These are phyloP conservation scores for Symphodus melops DNA, from an alignment of 2,113 vertebrate species.

Conservation along the genomic window DNA sequence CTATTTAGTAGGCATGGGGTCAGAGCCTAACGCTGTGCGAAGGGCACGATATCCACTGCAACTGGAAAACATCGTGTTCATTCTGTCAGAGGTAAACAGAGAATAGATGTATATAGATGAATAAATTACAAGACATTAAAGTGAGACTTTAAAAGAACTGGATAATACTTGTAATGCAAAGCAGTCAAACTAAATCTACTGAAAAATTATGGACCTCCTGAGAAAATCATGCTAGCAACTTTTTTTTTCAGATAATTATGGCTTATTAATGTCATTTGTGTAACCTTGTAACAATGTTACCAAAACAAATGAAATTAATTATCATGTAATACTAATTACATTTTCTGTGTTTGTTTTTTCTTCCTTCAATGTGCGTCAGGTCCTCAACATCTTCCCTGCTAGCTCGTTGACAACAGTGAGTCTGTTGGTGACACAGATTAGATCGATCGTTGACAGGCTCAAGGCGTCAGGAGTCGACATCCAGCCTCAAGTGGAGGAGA, in stretches of 20 bases:
- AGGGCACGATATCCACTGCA: constrained; percentile 85
- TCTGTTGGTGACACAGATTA: constrained; percentile 86
- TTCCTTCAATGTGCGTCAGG: constrained; percentile 58
- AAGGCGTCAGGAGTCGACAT: constrained; percentile 85
- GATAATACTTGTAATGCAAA: too few species aligned
- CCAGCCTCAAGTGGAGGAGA: constrained; percentile 81
- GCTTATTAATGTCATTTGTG: too few species aligned
- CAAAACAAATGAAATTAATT: not conserved
- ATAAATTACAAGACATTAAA: too few species aligned
- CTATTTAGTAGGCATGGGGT: constrained; percentile 86
- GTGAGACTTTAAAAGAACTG: too few species aligned
- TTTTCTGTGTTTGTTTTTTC: not conserved
- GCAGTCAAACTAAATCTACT: too few species aligned
- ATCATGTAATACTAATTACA: too few species aligned
- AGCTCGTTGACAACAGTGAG: constrained; percentile 86
- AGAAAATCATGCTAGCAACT: too few species aligned
- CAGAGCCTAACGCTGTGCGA: constrained; percentile 73
- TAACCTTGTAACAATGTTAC: not conserved
- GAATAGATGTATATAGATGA: not conserved
- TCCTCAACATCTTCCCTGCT: constrained; percentile 88
- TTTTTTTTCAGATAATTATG: too few species aligned
- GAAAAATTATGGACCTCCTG: too few species aligned
- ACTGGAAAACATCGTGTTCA: constrained; percentile 86
- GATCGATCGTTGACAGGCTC: constrained; percentile 84
- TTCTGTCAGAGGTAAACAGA: constrained; percentile 82